Percentiles rank a stretch among this genome's conserved stretches.
Evolutionary conservation across 2,113 vertebrate genomes (phyloP).

Genomic region (Climacteris rufus): DNA sequence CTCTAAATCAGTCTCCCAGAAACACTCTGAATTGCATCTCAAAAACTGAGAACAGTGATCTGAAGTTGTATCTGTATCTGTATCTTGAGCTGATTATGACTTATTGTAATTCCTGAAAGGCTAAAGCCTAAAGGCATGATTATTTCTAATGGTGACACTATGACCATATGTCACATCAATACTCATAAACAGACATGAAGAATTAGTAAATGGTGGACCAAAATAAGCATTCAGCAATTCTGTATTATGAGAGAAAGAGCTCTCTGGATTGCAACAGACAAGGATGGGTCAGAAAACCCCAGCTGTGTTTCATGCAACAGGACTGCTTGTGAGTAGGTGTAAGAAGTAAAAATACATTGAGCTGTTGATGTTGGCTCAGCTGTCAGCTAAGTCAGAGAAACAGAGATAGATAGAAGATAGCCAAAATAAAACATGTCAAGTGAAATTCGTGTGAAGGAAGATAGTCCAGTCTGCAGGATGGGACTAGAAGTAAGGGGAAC

Average conservation of each 20-base stretch:
- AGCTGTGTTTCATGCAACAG: neutral
- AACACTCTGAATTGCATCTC: neutral
- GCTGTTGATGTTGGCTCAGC: neutral
- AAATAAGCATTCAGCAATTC: neutral
- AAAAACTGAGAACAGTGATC: neutral
- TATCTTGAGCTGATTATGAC: neutral
- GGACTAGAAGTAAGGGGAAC: neutral
- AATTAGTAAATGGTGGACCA: neutral
- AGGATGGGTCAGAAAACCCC: neutral
- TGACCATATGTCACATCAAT: neutral
- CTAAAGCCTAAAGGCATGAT: neutral
- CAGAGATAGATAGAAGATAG: neutral
- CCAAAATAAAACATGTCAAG: neutral
- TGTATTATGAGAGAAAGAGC: neutral
- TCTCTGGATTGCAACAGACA: neutral
- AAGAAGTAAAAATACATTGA: neutral
- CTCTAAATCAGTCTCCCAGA: neutral
- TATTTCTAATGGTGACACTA: neutral
- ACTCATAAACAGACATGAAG: neutral
- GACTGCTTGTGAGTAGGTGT: neutral
- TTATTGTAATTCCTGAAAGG: neutral
- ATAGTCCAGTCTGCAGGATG: neutral
- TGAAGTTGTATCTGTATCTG: neutral
- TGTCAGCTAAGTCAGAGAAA: neutral
- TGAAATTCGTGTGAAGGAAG: neutral